These are phyloP conservation scores for Axis porcinus DNA, from an alignment of 2,113 vertebrate species.

Conservation along the genomic window DNA sequence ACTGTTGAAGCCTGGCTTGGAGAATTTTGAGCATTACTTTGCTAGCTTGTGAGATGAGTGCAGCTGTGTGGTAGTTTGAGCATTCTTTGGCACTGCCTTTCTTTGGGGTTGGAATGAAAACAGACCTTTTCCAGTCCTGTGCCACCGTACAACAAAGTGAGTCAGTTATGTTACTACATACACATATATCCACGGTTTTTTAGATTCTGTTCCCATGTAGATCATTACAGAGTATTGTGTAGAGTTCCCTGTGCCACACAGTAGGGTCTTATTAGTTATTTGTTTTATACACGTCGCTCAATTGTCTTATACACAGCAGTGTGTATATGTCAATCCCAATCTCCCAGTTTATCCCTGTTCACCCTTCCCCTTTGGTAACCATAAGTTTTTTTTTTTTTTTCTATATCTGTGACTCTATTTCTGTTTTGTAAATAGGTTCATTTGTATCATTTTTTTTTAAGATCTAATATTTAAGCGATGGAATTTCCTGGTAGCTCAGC, in stretches of 20 bases:
- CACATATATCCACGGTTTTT: background rate
- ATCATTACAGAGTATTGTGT: background rate
- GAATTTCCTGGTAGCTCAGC: background rate
- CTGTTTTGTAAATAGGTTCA: background rate
- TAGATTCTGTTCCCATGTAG: background rate
- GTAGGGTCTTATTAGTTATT: background rate
- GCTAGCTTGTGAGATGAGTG: background rate
- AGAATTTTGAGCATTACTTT: background rate
- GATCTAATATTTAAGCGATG: background rate
- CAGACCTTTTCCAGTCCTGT: background rate
- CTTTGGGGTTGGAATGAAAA: background rate
- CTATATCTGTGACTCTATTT: background rate
- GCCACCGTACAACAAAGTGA: background rate
- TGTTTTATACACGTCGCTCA: background rate
- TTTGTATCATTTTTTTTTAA: background rate
- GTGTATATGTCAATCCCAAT: background rate
- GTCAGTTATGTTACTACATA: background rate
- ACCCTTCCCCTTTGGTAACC: background rate
- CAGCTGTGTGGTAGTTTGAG: background rate
- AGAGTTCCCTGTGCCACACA: background rate
- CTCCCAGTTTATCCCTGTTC: background rate
- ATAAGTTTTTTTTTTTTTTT: background rate
- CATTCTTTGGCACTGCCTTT: background rate
- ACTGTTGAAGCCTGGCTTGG: background rate
- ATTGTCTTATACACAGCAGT: background rate